Percentiles rank a stretch among this genome's conserved stretches.
phyloP scores from a whole-genome alignment of 2,797 vertebrate genomes.

The Pteropus rufus region DNA sequence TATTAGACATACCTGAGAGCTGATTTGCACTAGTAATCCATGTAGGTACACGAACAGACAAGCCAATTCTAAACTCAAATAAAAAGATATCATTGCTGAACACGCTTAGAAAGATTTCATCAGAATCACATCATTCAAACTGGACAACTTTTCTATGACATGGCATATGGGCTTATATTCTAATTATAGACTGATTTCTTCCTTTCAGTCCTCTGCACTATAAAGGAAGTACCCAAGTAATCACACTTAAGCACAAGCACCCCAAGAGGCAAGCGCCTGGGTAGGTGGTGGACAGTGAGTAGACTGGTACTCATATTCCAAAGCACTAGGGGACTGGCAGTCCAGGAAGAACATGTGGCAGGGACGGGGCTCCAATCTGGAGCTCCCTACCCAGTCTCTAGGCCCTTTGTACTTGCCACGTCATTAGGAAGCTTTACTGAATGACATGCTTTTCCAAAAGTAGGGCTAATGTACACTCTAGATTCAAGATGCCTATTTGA shows the following conservation, averaged over 20 bases:
- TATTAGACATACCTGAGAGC: slow-evolving; percentile 14
- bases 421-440: neutral
- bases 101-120: slow-evolving; percentile 2
- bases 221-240: neutral
- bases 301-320: neutral
- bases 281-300: no score
- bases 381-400: neutral
- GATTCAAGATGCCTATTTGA: neutral
- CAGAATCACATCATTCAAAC: neutral
- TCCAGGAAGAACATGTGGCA: neutral
- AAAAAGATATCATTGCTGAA: neutral
- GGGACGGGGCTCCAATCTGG: neutral
- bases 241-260: neutral
- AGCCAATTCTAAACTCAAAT: neutral
- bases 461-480: neutral
- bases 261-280: neutral
- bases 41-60: slow-evolving; percentile 14
- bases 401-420: neutral
- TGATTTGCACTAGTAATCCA: neutral
- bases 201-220: neutral
- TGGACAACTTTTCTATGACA: neutral
- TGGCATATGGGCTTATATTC: neutral
- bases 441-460: neutral
- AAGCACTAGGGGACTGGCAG: neutral
- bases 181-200: neutral